phyloP scores from a whole-genome alignment of 2,113 vertebrate species.

The Oenanthe oenanthe region DNA sequence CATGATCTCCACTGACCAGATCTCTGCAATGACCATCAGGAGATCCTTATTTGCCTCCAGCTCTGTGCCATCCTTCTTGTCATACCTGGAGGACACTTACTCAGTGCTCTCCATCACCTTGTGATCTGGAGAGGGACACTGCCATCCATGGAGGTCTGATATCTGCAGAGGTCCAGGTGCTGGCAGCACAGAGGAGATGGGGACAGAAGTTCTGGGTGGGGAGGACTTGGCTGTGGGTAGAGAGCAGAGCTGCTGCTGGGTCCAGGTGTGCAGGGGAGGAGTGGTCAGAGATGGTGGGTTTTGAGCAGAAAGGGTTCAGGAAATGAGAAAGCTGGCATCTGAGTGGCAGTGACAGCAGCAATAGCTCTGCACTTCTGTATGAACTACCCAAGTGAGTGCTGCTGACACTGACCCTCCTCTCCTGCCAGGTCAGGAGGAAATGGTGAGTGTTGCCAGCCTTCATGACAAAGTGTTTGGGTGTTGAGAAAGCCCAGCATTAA shows the following conservation, averaged over 20 bases:
- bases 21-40: background rate
- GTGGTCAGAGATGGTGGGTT: background rate
- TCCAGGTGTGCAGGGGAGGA: background rate
- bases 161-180: background rate
- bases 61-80: background rate
- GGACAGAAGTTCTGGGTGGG: background rate
- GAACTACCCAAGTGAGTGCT: background rate
- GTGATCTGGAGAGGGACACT: background rate
- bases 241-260: background rate
- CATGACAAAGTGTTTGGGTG: background rate
- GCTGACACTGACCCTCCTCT: background rate
- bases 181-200: background rate
- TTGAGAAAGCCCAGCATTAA: background rate
- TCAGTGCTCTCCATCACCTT: accelerated
- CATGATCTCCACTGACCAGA: background rate
- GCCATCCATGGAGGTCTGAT: accelerated
- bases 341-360: background rate
- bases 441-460: background rate
- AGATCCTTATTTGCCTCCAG: background rate
- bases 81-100: background rate
- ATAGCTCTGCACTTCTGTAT: background rate
- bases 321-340: background rate
- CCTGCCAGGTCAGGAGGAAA: constrained; percentile 34
- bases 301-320: background rate
- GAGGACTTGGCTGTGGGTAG: no score